phyloP scores from a whole-genome alignment of 2,888 invertebrate species.

The Diarsia mendica region DNA sequence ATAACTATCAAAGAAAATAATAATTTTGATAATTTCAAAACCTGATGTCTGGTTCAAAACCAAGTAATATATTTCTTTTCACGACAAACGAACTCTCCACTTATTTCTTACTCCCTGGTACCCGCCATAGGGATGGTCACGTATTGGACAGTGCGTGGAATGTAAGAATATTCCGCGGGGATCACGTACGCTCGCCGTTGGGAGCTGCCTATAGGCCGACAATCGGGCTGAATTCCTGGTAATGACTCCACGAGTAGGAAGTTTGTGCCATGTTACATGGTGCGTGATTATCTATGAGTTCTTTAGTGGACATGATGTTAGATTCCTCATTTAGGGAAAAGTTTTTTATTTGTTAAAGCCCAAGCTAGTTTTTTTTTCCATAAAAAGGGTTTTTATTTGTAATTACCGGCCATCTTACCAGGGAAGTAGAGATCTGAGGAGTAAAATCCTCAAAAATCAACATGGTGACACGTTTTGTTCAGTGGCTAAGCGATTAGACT shows the following conservation, averaged over 20 bases:
- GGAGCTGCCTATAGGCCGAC: constrained; percentile 49
- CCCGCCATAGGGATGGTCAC: constrained; percentile 50
- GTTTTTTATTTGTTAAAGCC: not conserved
- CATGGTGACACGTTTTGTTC: too few relatives aligned
- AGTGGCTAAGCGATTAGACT: too few relatives aligned
- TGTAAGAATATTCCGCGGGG: constrained; percentile 42
- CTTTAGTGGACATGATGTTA: constrained; percentile 7
- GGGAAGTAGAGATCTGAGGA: not conserved
- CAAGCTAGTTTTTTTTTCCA: not conserved
- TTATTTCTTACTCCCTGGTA: constrained; percentile 9
- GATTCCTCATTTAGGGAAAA: not conserved
- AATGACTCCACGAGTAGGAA: constrained; percentile 58
- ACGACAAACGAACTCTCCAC: constrained; percentile 7
- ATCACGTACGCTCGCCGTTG: constrained; percentile 60
- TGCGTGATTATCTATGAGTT: constrained; percentile 51
- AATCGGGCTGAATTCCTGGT: constrained; percentile 54
- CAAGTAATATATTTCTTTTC: not conserved
- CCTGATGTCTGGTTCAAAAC: not conserved
- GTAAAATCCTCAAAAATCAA: not conserved
- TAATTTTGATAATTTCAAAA: not conserved
- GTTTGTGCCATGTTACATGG: constrained; percentile 55
- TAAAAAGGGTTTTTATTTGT: not conserved
- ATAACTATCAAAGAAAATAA: not conserved
- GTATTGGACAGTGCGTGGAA: constrained; percentile 54
- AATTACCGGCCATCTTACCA: not conserved